These are phyloP conservation scores for Lithophane leautieri DNA, from an alignment of 2,888 invertebrate genomes.

Conservation along the genomic window DNA sequence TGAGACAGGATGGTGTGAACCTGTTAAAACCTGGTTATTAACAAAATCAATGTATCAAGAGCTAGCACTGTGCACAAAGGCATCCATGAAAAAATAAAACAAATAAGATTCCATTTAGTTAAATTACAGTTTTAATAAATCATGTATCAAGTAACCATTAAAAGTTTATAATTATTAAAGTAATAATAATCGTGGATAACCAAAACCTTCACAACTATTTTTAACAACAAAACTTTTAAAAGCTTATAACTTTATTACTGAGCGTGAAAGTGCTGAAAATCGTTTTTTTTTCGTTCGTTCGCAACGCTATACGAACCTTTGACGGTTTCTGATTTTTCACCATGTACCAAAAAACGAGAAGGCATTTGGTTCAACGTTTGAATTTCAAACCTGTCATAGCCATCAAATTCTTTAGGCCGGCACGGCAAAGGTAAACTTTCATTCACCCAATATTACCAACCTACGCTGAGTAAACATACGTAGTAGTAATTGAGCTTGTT, in stretches of 20 bases:
- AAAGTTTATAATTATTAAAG: slow-evolving; percentile 11
- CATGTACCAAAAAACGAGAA: slow-evolving; percentile 18
- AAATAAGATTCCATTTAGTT: background rate
- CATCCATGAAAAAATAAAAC: background rate
- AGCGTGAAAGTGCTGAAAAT: background rate
- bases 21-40: background rate
- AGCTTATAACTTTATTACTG: background rate
- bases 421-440: background rate
- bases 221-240: background rate
- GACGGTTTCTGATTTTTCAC: slow-evolving; percentile 7
- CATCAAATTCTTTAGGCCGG: slow-evolving; percentile 12
- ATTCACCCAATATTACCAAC: background rate
- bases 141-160: slow-evolving; percentile 1
- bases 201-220: background rate
- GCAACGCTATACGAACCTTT: background rate
- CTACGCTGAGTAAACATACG: background rate
- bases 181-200: background rate
- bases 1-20: background rate
- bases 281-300: slow-evolving; percentile 4
- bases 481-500: background rate
- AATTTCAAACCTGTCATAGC: slow-evolving; percentile 14
- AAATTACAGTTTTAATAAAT: background rate
- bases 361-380: slow-evolving; percentile 7
- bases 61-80: background rate
- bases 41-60: background rate